Conservation (phyloP, 2,113 vertebrate species). For the Pseudopodoces humilis region DNA sequence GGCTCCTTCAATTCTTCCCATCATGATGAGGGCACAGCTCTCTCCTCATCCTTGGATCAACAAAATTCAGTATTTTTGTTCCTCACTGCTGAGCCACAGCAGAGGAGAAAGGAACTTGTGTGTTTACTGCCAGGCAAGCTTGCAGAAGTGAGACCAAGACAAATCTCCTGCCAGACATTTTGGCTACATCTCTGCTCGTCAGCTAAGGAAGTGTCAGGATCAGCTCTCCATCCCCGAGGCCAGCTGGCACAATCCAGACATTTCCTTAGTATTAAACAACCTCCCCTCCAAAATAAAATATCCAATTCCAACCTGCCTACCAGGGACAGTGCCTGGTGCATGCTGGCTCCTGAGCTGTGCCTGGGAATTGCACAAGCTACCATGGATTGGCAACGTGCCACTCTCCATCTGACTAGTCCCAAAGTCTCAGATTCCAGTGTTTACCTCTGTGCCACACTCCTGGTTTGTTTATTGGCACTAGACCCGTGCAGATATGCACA, state of each 20-base stretch:
- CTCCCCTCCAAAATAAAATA: not conserved
- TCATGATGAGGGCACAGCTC: not conserved
- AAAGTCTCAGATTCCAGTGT: not conserved
- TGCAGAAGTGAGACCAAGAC: slow-evolving; percentile 11
- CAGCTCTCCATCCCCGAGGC: not conserved
- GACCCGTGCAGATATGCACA: not conserved
- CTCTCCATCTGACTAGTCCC: not conserved
- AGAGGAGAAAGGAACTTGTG: not conserved
- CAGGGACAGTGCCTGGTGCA: not conserved
- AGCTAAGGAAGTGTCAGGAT: not conserved
- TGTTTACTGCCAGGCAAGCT: not conserved
- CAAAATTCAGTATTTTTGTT: not conserved
- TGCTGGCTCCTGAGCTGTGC: not conserved
- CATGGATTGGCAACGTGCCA: not conserved
- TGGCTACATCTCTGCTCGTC: not conserved
- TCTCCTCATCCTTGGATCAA: not conserved
- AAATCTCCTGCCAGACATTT: not conserved
- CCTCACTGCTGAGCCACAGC: not conserved
- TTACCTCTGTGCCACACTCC: not conserved
- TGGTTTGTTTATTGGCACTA: not conserved
- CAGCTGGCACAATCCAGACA: not conserved
- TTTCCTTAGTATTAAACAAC: not conserved
- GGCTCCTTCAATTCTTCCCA: not conserved
- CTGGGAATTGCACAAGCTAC: not conserved
- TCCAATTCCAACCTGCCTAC: not conserved